Base-by-base conservation (phyloP, 2,888 invertebrate species). In the Danaus chrysippus region DNA sequence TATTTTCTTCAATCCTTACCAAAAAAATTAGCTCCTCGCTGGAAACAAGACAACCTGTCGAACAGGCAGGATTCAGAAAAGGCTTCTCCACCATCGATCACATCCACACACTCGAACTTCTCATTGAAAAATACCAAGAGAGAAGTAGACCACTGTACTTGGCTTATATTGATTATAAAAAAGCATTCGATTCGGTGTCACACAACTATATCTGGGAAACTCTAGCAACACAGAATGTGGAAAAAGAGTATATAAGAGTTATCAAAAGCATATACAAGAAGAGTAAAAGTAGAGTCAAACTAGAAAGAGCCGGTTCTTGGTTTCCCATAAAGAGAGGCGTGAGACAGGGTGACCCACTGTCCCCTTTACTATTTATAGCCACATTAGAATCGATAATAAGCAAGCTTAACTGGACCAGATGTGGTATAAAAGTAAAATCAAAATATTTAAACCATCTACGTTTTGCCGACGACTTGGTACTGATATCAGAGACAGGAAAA, bases 261-360 rank as follows among this genome's bases (percentile, higher is more conserved):
- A n/a, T n/a, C n/a, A n/a, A n/a, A n/a, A n/a, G n/a, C n/a, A n/a
- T n/a, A n/a, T n/a, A n/a, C n/a, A n/a, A n/a, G n/a, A 56, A 56
- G 43, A 44, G 15, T 8, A 56, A 56, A 56, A 19, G 42, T 15
- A 56, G 42, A 56, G 17, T 56, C 15, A 23, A 12, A 44, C 42
- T 17, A 43, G 56, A 56, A 56, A 56, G 17, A 44, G 19, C 5
- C 2, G 57, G 44, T 19, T 15, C 43, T 23, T 23, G 15, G 19
- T 57, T 57, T 10, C 12, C 46, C 2, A 57, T 57, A 43, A 57
- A 57, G 10, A 57, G 44, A 43, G 44, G 56, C 12, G 56, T 44
- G 6, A 56, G 23, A 44, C 19, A 56, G 42, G 56, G 56, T 1
- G 56, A 46, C 44, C 19, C 46, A n/a, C 19, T 46, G 23, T 46